Evolutionary conservation across 2,888 invertebrate species (phyloP), one percentile per base, ranked within the genome.

Genomic region (Bellardia pandia): DNA sequence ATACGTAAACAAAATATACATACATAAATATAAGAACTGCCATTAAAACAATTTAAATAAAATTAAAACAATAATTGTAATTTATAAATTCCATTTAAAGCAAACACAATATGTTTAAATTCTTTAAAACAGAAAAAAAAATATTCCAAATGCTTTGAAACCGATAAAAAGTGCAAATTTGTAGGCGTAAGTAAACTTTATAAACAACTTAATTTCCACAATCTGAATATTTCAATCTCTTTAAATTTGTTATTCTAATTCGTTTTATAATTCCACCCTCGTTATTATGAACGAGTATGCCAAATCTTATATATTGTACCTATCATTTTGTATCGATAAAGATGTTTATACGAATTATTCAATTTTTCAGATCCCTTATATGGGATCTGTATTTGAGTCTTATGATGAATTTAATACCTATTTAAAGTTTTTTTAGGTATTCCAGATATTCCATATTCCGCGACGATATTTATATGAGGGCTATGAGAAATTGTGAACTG

Each of bases 1-100:
- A 45, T 11, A 13, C 45, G 45, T 45, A 45, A 14, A 45, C 13
- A 48, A 14, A 16, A 23, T 72, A 45, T 45, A 13, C 45, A 13
- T 45, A 45, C 45, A 13, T 45, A 45, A 64, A 30, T 16, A 72
- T 74, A 64, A n/a, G 14, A 69, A 66, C 79, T 6, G 8, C 16
- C 33, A 56, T 66, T 64, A 40, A 71, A 42, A 68, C 40, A 76
- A 72, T 64, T 66, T 42, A 37, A 53, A 82, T 51, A 33, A 66
- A 86, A 56, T 48, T 45, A 48, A 68, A 72, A 74, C n/a, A 33
- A 84, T 56, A 80, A 71, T 79, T 64, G 60, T 51, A 14, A 40
- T 58, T 53, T 23, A 58, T 62, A 72, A 72, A 30, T 16, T 37
- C 30, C 6, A 45, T 45, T 42, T 37, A 69, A 60, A 37, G 9